These are phyloP conservation scores for Geopemphigus sp. DNA, from an alignment of 1,140 invertebrate genomes.

Conservation along the genomic window DNA sequence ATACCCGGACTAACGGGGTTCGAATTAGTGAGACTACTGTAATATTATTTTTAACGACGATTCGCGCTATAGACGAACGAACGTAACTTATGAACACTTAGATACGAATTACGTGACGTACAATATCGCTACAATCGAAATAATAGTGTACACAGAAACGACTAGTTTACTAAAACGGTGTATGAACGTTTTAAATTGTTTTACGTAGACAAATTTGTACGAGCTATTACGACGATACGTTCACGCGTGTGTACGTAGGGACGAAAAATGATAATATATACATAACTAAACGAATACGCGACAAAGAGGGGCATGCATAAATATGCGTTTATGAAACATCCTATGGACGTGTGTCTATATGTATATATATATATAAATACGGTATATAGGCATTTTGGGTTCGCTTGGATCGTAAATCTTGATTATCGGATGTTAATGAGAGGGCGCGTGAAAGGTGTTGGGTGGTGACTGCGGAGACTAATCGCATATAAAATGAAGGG, in stretches of 20 bases:
- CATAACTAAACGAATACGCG: conserved; percentile 6
- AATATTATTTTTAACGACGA: too few relatives aligned
- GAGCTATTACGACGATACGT: too few relatives aligned
- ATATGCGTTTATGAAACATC: conserved; percentile 18
- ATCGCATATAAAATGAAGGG: conserved; percentile 11
- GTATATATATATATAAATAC: neutral
- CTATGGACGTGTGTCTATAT: neutral
- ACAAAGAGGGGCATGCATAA: neutral
- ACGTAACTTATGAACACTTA: too few relatives aligned
- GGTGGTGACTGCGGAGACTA: conserved; percentile 8
- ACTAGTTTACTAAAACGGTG: too few relatives aligned
- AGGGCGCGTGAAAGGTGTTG: neutral
- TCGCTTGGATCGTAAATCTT: conserved; percentile 22
- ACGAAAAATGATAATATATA: neutral
- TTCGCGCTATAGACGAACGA: too few relatives aligned
- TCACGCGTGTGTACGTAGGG: neutral
- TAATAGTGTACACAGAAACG: too few relatives aligned
- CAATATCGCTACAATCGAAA: too few relatives aligned
- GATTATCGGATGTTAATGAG: conserved; percentile 41
- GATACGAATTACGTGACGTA: too few relatives aligned
- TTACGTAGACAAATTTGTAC: too few relatives aligned
- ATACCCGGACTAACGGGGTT: too few relatives aligned
- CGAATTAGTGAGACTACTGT: too few relatives aligned
- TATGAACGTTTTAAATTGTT: too few relatives aligned
- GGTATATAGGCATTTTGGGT: neutral